Evolutionary conservation across 2,113 vertebrate genomes (phyloP).

Genomic region (Chaenocephalus aceratus): DNA sequence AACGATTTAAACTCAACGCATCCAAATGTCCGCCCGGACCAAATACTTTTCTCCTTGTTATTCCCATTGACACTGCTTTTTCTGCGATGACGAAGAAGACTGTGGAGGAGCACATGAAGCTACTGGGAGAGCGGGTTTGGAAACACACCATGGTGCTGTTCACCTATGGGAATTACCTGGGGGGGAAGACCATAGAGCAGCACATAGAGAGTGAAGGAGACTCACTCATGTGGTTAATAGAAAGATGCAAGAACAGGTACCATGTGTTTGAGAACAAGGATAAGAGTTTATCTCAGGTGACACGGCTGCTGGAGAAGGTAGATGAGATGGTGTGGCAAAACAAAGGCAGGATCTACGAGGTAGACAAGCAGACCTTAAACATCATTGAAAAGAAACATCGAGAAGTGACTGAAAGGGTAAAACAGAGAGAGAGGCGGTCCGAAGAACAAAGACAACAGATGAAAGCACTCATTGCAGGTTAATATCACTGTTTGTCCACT

Average conservation of each 20-base stretch:
- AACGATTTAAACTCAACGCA: slow-evolving; percentile 48
- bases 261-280: slow-evolving; percentile 61
- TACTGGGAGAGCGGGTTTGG: slow-evolving; percentile 60
- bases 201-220: slow-evolving; percentile 69
- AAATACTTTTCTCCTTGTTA: slow-evolving; percentile 50
- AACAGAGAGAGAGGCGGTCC: not conserved
- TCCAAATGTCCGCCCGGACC: slow-evolving; percentile 60
- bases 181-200: slow-evolving; percentile 42
- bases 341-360: not conserved
- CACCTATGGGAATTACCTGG: slow-evolving; percentile 61
- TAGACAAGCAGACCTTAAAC: slow-evolving; percentile 25
- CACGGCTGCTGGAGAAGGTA: slow-evolving; percentile 51
- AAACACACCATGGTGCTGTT: slow-evolving; percentile 63
- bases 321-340: slow-evolving; percentile 54
- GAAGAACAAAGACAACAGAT: slow-evolving; percentile 29
- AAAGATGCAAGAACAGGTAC: slow-evolving; percentile 57
- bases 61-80: slow-evolving; percentile 54
- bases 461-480: slow-evolving; percentile 35
- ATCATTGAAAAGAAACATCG: slow-evolving; percentile 36
- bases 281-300: slow-evolving; percentile 48
- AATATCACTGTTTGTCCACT: not conserved
- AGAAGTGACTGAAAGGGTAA: slow-evolving; percentile 30
- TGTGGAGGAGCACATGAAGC: slow-evolving; percentile 62
- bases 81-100: slow-evolving; percentile 13
- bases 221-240: slow-evolving; percentile 53